Conservation (phyloP, 2,797 vertebrate species). For the Pyrocephalus nanus region DNA sequence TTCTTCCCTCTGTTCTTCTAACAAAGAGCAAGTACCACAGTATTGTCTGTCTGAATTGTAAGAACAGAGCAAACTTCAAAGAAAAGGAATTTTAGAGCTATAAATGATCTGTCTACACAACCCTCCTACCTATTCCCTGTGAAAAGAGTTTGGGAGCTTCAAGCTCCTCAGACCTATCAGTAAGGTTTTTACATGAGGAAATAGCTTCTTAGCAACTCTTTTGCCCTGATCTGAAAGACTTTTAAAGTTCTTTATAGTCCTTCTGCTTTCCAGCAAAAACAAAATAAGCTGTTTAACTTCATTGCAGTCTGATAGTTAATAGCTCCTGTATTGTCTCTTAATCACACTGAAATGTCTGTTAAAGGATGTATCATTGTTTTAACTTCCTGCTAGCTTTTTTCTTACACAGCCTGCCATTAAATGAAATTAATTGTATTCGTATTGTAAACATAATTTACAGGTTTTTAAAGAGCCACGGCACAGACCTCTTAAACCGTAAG, state of each 20-base stretch:
- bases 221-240: background rate
- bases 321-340: constrained; percentile 58
- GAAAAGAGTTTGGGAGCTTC: background rate
- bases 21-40: background rate
- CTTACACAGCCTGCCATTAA: constrained; percentile 1
- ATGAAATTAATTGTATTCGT: constrained; percentile 1
- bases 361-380: constrained; percentile 56
- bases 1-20: background rate
- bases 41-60: background rate
- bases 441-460: constrained; percentile 2
- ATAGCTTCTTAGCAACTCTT: constrained; percentile 5
- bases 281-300: constrained; percentile 56
- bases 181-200: constrained; percentile 7
- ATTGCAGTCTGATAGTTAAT: constrained; percentile 48
- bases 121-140: background rate
- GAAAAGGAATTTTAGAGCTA: background rate
- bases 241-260: constrained; percentile 43
- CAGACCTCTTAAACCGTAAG: background rate
- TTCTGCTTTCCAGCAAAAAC: constrained; percentile 52
- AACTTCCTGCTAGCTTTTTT: constrained; percentile 37
- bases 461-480: background rate
- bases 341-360: constrained; percentile 1
- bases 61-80: constrained; percentile 19
- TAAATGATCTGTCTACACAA: background rate
- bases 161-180: background rate